Evolutionary conservation across 2,113 vertebrate species (phyloP).

Genomic region (Australoheros scitulus): DNA sequence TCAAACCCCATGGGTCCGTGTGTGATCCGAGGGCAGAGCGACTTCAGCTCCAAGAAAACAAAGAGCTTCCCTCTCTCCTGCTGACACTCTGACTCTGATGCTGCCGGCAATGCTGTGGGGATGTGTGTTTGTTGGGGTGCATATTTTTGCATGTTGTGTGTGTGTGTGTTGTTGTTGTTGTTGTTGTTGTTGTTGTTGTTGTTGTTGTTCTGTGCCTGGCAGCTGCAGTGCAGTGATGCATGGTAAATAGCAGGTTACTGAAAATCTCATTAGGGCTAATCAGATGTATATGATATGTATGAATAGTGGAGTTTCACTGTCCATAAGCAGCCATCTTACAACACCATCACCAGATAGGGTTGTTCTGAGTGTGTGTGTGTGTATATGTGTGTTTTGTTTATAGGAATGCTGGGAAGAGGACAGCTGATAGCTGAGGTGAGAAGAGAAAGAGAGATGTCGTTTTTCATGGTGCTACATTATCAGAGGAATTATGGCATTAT

Average conservation of each 20-base stretch:
- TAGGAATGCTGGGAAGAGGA: conserved; percentile 18
- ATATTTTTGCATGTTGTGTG: conserved; percentile 7
- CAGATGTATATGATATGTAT: conserved; percentile 74
- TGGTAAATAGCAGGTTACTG: conserved; percentile 67
- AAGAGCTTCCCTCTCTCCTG: conserved; percentile 57
- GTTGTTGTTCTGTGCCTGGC: conserved; percentile 41
- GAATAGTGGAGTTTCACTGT: conserved; percentile 48
- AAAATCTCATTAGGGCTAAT: conserved; percentile 73
- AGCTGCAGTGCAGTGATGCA: conserved; percentile 56
- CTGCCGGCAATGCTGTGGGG: conserved; percentile 53
- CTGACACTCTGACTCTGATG: conserved; percentile 63
- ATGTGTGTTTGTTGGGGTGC: conserved; percentile 11
- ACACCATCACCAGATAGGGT: conserved; percentile 24
- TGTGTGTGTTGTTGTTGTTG: conserved; percentile 5
- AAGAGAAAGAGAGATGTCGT: conserved; percentile 55
- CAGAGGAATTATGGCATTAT: conserved; percentile 69
- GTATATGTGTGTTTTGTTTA: conserved; percentile 16
- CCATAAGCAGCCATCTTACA: conserved; percentile 32
- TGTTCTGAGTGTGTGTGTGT: background rate
- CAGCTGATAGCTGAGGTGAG: conserved; percentile 50
- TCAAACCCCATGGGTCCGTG: conserved; percentile 62
- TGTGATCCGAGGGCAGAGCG: conserved; percentile 66
- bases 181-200: conserved; percentile 2
- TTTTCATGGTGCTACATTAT: conserved; percentile 69
- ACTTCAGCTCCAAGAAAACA: conserved; percentile 64